Evolutionary conservation across 1,140 invertebrate genomes (phyloP).

Genomic region (Drosophila neocordata): DNA sequence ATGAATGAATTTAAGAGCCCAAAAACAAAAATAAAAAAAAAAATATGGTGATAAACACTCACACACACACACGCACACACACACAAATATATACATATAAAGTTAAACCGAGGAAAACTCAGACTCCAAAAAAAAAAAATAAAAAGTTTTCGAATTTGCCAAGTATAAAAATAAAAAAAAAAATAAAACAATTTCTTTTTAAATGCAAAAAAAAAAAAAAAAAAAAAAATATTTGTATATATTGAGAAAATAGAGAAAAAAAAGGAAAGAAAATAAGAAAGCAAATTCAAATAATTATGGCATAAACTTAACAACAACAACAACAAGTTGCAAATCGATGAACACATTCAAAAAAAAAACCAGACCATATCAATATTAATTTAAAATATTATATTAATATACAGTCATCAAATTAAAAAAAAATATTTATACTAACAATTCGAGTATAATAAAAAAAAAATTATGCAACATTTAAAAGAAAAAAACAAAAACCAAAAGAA

Average conservation of each 20-base stretch:
- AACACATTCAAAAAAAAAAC: conserved; percentile 37
- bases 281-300: not conserved
- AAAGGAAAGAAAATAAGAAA: too few species aligned
- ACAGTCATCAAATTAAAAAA: conserved; percentile 44
- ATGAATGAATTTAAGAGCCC: conserved; percentile 61
- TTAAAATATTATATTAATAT: conserved; percentile 44
- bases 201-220: not conserved
- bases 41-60: conserved; percentile 55
- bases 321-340: not conserved
- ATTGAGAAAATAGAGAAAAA: not conserved
- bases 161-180: conserved; percentile 8
- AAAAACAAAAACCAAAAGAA: not conserved
- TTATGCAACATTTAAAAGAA: not conserved
- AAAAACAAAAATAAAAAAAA: conserved; percentile 7
- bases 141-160: conserved; percentile 41
- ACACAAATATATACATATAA: conserved; percentile 19
- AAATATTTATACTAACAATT: conserved; percentile 2
- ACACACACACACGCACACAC: conserved; percentile 26
- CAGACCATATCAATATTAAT: conserved; percentile 76
- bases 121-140: conserved; percentile 12
- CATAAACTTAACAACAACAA: not conserved
- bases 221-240: conserved; percentile 10
- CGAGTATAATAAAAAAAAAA: not conserved
- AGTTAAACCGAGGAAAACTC: conserved; percentile 11
- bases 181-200: conserved; percentile 19